Conservation (phyloP, 2,888 invertebrate species). For the Tribolium freemani region DNA sequence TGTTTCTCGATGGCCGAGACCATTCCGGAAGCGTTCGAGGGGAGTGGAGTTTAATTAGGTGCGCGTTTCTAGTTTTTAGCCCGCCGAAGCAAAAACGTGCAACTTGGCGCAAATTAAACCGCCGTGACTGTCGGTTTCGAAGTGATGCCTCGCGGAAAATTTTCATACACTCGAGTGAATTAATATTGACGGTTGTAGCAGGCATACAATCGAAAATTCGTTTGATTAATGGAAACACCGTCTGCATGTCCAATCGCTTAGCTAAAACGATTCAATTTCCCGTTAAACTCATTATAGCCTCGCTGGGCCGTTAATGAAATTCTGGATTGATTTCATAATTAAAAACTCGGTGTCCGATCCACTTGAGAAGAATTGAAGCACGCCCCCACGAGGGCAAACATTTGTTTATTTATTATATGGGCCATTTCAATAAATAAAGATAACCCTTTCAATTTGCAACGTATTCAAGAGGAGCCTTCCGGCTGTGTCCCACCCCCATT, state of each 20-base stretch:
- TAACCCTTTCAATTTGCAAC: conserved; percentile 29
- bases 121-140: conserved; percentile 22
- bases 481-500: conserved; percentile 6
- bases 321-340: conserved; percentile 53
- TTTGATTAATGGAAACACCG: conserved; percentile 52
- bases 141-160: neutral
- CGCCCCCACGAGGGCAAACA: neutral
- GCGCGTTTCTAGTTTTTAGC: conserved; percentile 1
- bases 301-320: conserved; percentile 46
- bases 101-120: conserved; percentile 23
- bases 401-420: conserved; percentile 13
- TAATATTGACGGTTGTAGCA: conserved; percentile 42
- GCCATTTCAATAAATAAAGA: conserved; percentile 31
- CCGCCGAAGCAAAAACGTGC: conserved; percentile 13
- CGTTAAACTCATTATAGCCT: conserved; percentile 45
- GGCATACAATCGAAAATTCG: conserved; percentile 56
- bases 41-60: conserved; percentile 36
- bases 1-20: neutral
- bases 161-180: neutral
- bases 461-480: conserved; percentile 20
- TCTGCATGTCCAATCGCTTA: conserved; percentile 44
- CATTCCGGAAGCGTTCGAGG: conserved; percentile 21
- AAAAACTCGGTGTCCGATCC: conserved; percentile 46
- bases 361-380: neutral
- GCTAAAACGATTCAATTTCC: conserved; percentile 53